Evolutionary conservation across 2,797 vertebrate species (phyloP), one percentile per base, ranked within the genome.

Genomic region (Perodicticus potto): DNA sequence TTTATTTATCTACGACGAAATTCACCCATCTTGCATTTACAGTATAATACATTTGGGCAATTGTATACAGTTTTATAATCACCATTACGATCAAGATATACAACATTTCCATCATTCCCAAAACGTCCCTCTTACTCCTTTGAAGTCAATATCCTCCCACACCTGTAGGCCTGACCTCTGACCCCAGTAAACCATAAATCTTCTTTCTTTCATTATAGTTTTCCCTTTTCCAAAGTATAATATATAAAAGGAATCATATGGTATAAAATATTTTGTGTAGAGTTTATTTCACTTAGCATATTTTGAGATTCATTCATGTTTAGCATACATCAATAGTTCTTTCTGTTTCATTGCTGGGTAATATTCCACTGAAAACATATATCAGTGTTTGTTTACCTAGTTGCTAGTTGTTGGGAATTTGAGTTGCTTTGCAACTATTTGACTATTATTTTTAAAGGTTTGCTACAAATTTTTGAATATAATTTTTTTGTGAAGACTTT

Each of bases 201-300:
- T 82, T 25, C 55, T 89, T 91, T 89, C 84, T 84, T 9, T 73
- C 20, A 37, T 27, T 86, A 70, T 45, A 61, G 27, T 80, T 85
- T 95, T 81, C n/a, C 53, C 91, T 91, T 96, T 95, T 67, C 40
- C 86, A 74, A 87, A 82, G 63, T 49, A 37, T n/a, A 82, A 37
- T 34, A 37, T 34, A 49, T 67, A 69, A 76, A 14, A 61, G 55
- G 59, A 84, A 80, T 67, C 14, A 20, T 20, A 86, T 1, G 27
- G 9, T 83, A 34, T 86, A 4, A 84, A 89, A 69, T 86, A 74
- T 59, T 92, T 76, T 87, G 17, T 76, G 7, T 49, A 80, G 78
- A 55, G 6, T 70, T 40, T 91, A 65, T 69, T 89, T 92, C 61
- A 34, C 17, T 45, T 55, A 86, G 40, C 9, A 37, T 40, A 8